Conservation (phyloP, 2,113 vertebrate genomes). For the Salvelinus namaycush region DNA sequence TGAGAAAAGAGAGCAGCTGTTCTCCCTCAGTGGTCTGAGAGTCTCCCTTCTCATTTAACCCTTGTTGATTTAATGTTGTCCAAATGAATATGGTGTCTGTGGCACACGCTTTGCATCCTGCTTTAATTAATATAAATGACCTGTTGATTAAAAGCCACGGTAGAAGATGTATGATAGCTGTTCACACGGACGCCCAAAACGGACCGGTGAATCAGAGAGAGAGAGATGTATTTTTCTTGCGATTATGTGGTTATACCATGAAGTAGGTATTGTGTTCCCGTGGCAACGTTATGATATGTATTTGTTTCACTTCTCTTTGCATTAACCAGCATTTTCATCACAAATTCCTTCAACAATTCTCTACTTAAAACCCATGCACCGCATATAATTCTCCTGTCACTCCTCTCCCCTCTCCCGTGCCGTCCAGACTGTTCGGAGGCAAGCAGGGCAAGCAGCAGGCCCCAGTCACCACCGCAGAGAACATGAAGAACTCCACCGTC, state of each 20-base stretch:
- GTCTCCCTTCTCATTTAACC: background rate
- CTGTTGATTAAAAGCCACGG: background rate
- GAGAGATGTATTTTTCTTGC: background rate
- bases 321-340: background rate
- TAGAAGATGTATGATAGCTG: background rate
- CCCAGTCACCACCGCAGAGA: slow-evolving; percentile 81
- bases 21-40: background rate
- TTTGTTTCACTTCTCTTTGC: background rate
- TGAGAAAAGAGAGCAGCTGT: slow-evolving; percentile 26
- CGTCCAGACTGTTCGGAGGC: slow-evolving; percentile 82
- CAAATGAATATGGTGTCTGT: background rate
- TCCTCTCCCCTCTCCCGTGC: background rate
- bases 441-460: slow-evolving; percentile 82
- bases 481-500: slow-evolving; percentile 82
- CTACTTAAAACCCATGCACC: background rate
- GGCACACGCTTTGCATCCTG: background rate
- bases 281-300: background rate
- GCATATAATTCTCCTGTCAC: background rate
- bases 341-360: background rate
- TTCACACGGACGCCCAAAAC: background rate
- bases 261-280: background rate
- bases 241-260: background rate
- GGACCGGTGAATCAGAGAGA: background rate
- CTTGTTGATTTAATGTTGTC: background rate
- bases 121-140: background rate